Base-by-base conservation (phyloP, 2,797 vertebrate genomes). In the Distichodus sexfasciatus region DNA sequence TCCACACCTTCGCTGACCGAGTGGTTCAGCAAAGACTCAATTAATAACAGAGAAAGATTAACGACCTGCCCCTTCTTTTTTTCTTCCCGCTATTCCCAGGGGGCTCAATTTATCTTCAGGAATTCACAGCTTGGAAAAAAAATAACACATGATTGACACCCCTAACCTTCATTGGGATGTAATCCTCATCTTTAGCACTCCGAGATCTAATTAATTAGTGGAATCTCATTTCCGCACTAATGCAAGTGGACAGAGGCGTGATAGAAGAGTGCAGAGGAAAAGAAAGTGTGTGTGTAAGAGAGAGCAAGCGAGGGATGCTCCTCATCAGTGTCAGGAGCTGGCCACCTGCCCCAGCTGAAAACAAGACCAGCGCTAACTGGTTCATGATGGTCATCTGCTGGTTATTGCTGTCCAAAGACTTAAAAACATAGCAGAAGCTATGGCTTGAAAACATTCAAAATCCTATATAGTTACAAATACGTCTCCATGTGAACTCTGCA, bases 141-240 rank as follows among this genome's bases (percentile, higher is more conserved):
- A 73, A 65, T 73, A 66, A 43, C 66, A 17, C 76, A 78, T 90
- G 85, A 91, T 87, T 93, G 89, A 91, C 84, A 82, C 78, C 76
- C 76, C 87, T 83, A 90, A 90, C 87, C 88, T 91, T 91, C 87
- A 87, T 85, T 85, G 69, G 76, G 81, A 82, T 85, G 88, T 89
- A 92, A 93, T 92, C 86, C 86, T 86, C 83, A 87, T 91, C 89
- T 93, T 93, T 89, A 90, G 85, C 83, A 85, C 82, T 84, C 79
- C 61, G 79, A 87, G 81, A 87, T 91, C 86, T 89, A 90, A 92
- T 92, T 93, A 92, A 91, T 93, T 92, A 92, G 84, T 74, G 79
- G 83, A 87, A 91, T 90, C 89, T 92, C 87, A 92, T 93, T 92
- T 91, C 88, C 86, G 75, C 77, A 72, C 86, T 91, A 92, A 92